A percentile compares a stretch with the other conserved stretches of the same genome.
Evolutionary conservation across 2,797 vertebrate species (phyloP).

Genomic region (Phylloscopus collybita): DNA sequence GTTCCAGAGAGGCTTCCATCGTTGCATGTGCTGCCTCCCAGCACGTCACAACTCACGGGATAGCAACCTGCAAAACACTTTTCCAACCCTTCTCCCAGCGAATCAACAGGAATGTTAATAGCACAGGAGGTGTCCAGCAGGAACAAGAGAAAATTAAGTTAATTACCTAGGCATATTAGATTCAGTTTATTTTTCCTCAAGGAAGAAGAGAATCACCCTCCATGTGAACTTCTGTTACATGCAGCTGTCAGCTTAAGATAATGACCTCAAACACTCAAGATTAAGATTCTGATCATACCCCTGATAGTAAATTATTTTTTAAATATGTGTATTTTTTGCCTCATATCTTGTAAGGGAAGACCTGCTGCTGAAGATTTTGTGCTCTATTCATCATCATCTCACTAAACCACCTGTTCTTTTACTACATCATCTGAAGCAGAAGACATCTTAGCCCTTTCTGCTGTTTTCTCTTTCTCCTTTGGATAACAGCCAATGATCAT

Average conservation of each 20-base stretch:
- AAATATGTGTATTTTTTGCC: background rate
- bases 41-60: rapidly evolving
- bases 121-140: background rate
- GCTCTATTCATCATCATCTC: background rate
- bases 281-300: background rate
- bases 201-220: background rate
- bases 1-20: background rate
- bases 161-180: background rate
- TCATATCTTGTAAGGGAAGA: background rate
- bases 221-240: background rate
- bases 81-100: background rate
- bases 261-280: background rate
- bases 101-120: background rate
- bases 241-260: background rate
- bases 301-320: background rate
- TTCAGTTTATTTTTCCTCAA: background rate
- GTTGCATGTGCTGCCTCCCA: background rate
- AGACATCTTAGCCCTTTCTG: background rate
- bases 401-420: background rate
- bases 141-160: background rate
- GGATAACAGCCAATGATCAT: rapidly evolving
- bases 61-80: background rate
- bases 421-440: background rate
- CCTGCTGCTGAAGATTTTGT: background rate
- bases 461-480: background rate